These are phyloP conservation scores for Oncorhynchus nerka DNA, from an alignment of 2,113 vertebrate genomes.

Conservation along the genomic window DNA sequence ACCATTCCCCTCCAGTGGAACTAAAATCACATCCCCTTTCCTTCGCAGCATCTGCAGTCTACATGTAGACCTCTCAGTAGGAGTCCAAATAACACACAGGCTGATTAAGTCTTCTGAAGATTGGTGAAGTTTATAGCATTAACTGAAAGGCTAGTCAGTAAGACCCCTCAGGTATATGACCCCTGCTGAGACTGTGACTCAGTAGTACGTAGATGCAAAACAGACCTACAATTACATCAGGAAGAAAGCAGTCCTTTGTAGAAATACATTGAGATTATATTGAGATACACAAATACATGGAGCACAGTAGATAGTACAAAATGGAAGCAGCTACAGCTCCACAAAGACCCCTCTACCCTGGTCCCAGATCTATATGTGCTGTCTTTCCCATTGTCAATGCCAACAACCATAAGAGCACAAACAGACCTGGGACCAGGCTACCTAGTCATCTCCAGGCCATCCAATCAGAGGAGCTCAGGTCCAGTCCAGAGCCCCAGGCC, in stretches of 20 bases:
- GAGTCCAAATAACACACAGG: conserved; percentile 48
- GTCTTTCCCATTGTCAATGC: too few relatives aligned
- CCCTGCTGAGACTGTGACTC: conserved; percentile 32
- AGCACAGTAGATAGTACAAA: not conserved
- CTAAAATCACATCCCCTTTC: conserved; percentile 31
- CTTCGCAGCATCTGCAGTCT: conserved; percentile 33
- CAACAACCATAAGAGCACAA: too few relatives aligned
- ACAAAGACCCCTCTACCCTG: too few relatives aligned
- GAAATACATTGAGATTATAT: conserved; percentile 3
- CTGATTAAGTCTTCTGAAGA: conserved; percentile 49
- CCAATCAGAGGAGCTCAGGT: not conserved
- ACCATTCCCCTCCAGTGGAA: conserved; percentile 21
- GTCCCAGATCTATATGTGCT: too few relatives aligned
- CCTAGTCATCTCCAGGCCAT: not conserved
- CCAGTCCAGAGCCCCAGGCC: not conserved
- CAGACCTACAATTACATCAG: conserved; percentile 24
- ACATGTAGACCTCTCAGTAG: conserved; percentile 39
- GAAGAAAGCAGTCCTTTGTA: conserved; percentile 28
- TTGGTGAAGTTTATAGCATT: conserved; percentile 42
- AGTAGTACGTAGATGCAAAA: conserved; percentile 33
- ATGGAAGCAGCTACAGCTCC: not conserved
- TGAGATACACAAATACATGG: not conserved
- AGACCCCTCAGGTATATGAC: conserved; percentile 42
- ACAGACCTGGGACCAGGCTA: too few relatives aligned
- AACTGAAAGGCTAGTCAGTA: conserved; percentile 51